Percentiles rank a stretch among this genome's conserved stretches.
Evolutionary conservation across 2,888 invertebrate genomes (phyloP).

Genomic region (Therioaphis trifolii): DNA sequence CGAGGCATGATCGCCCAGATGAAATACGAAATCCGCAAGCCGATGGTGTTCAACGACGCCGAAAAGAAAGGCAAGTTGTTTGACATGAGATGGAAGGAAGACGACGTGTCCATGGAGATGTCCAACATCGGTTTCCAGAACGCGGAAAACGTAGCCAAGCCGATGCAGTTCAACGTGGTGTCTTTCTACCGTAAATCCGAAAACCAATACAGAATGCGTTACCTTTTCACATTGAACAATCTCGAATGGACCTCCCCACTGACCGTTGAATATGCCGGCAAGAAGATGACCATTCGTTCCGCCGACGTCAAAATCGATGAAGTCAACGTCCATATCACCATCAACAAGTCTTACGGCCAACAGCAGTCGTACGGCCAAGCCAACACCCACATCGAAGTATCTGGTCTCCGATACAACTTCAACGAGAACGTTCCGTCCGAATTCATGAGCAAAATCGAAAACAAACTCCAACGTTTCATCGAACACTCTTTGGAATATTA

Average conservation of each 20-base stretch:
- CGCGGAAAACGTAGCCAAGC: no score
- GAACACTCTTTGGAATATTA: constrained; percentile 5
- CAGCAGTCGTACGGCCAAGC: background rate
- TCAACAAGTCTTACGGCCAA: background rate
- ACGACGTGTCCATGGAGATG: constrained; percentile 2
- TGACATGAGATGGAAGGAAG: constrained; percentile 37
- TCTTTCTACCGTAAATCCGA: background rate
- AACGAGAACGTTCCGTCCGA: background rate
- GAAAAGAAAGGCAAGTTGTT: background rate
- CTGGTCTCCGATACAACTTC: constrained; percentile 4
- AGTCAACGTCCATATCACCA: background rate
- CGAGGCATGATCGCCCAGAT: background rate
- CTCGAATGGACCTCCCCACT: constrained; percentile 5
- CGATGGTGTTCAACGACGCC: background rate
- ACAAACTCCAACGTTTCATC: constrained; percentile 21
- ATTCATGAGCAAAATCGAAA: background rate
- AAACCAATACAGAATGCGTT: constrained; percentile 11
- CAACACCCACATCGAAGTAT: background rate
- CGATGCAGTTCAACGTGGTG: background rate
- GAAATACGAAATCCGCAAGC: constrained; percentile 21
- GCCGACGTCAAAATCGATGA: background rate
- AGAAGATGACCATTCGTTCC: background rate
- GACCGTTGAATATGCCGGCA: background rate
- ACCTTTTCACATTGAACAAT: background rate
- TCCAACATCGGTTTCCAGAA: background rate